Conservation (phyloP, 2,113 vertebrate species). For the Periophthalmus modestus region DNA sequence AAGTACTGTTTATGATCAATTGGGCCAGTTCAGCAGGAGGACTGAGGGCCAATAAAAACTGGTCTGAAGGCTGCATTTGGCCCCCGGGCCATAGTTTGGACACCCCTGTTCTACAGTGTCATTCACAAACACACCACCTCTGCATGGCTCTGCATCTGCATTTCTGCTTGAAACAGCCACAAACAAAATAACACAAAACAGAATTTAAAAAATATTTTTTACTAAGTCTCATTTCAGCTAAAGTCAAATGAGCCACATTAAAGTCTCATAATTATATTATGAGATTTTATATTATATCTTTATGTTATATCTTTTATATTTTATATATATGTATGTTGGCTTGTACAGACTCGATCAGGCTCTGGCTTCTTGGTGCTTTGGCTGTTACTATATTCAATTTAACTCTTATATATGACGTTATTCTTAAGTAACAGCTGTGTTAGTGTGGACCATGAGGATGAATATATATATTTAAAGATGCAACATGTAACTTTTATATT, state of each 20-base stretch:
- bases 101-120: too few relatives aligned
- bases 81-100: too few relatives aligned
- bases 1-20: too few relatives aligned
- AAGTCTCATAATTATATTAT: background rate
- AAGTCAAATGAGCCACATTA: constrained; percentile 53
- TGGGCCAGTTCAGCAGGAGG: too few relatives aligned
- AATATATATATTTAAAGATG: too few relatives aligned
- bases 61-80: too few relatives aligned
- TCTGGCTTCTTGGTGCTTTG: background rate
- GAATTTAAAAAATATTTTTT: too few relatives aligned
- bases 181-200: background rate
- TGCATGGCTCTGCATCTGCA: background rate
- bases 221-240: constrained; percentile 39
- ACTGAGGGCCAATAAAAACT: too few relatives aligned
- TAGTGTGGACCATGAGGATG: too few relatives aligned
- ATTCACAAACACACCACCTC: background rate
- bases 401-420: background rate
- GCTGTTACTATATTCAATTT: background rate
- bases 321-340: background rate
- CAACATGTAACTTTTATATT: too few relatives aligned
- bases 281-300: too few relatives aligned
- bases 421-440: background rate
- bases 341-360: background rate
- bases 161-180: background rate
- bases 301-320: too few relatives aligned